Evolutionary conservation across 1,140 invertebrate genomes (phyloP).

Genomic region (Atta cephalotes): DNA sequence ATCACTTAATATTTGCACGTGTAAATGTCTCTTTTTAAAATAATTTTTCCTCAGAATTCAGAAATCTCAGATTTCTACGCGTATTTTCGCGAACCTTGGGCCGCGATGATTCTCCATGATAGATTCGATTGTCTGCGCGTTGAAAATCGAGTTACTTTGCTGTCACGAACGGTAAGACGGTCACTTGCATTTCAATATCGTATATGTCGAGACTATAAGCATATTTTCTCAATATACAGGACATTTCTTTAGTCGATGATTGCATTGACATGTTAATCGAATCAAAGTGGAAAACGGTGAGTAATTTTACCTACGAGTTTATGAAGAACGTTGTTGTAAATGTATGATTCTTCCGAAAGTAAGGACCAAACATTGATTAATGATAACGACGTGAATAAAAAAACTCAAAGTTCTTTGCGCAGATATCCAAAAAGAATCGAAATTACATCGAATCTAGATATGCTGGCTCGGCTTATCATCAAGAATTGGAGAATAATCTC

Average conservation of each 20-base stretch:
- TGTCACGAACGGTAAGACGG: constrained; percentile 65
- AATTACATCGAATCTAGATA: constrained; percentile 59
- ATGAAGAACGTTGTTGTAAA: too few relatives aligned
- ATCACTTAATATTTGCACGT: neutral
- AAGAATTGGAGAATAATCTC: constrained; percentile 69
- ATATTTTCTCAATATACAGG: constrained; percentile 32
- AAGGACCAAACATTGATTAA: neutral
- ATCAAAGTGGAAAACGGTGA: constrained; percentile 65
- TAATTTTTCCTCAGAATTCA: constrained; percentile 63
- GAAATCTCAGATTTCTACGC: constrained; percentile 88
- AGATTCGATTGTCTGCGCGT: constrained; percentile 85
- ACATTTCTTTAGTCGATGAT: constrained; percentile 54
- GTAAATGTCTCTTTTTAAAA: neutral
- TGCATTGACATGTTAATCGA: constrained; percentile 51
- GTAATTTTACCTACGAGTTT: constrained; percentile 18
- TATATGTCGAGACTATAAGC: neutral
- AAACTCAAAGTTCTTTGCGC: neutral
- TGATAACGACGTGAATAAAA: neutral
- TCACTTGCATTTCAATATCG: neutral
- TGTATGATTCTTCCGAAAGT: neutral
- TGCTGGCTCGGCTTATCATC: constrained; percentile 67
- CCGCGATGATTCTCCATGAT: constrained; percentile 87
- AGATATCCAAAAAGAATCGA: constrained; percentile 66
- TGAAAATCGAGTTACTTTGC: constrained; percentile 70
- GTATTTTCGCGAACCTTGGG: constrained; percentile 89